These are phyloP conservation scores for Sternotherus odoratus DNA, from an alignment of 2,797 vertebrate species.

Conservation along the genomic window DNA sequence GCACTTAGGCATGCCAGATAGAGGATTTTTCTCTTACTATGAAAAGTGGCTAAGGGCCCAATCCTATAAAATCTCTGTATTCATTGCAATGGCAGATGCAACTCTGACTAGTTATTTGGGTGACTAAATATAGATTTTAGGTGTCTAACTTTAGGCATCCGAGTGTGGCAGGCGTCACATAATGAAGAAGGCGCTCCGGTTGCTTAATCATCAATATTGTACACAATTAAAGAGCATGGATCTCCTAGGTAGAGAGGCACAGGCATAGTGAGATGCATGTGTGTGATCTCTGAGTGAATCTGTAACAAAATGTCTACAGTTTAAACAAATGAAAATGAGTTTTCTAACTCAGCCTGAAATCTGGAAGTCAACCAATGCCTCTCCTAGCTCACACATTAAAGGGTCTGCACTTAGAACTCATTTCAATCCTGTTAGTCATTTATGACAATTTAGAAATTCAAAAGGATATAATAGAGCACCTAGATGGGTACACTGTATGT, in stretches of 20 bases:
- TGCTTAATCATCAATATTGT: not conserved
- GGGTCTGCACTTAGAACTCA: not conserved
- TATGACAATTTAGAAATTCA: not conserved
- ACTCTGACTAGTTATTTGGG: not conserved
- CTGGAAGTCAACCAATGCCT: not conserved
- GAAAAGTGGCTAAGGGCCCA: constrained; percentile 12
- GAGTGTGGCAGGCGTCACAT: no score
- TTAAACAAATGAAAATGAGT: not conserved
- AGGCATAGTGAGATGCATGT: not conserved
- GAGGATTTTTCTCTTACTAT: not conserved
- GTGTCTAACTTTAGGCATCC: no score
- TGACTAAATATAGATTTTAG: not conserved
- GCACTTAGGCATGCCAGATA: not conserved
- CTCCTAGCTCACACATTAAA: not conserved
- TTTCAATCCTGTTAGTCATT: not conserved
- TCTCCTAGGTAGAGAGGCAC: not conserved
- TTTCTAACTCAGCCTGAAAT: not conserved
- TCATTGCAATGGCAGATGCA: constrained; percentile 37
- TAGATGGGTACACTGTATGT: not conserved
- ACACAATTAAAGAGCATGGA: not conserved
- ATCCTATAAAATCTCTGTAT: constrained; percentile 17
- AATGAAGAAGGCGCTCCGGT: no score
- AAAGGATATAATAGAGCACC: not conserved
- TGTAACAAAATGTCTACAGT: not conserved
- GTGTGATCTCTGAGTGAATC: not conserved